phyloP scores from a whole-genome alignment of 2,113 vertebrate species.

The Mus pahari region DNA sequence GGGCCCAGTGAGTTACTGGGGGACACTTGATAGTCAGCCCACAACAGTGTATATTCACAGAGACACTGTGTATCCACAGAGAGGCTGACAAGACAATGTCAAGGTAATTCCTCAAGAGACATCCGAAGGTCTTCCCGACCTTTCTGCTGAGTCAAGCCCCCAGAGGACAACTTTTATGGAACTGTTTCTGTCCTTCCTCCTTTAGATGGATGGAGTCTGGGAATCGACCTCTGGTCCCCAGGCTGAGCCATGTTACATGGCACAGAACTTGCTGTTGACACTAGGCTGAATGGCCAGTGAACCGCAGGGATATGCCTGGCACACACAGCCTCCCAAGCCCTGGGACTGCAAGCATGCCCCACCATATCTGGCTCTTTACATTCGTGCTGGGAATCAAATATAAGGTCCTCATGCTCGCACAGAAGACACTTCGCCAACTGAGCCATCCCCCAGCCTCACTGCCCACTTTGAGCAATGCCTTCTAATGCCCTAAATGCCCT shows the following conservation, averaged over 20 bases:
- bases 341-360: fast-evolving
- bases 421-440: neutral
- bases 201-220: neutral
- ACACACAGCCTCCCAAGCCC: neutral
- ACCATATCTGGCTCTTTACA: neutral
- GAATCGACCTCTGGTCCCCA: neutral
- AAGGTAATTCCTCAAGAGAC: neutral
- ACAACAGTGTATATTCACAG: neutral
- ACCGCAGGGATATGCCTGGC: neutral
- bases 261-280: neutral
- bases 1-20: neutral
- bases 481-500: neutral
- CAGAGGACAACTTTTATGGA: neutral
- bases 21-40: neutral
- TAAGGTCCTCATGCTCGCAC: neutral
- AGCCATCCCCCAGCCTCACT: neutral
- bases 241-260: neutral
- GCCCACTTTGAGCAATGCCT: neutral
- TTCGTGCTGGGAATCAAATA: neutral
- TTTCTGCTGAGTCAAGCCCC: neutral
- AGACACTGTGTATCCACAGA: neutral
- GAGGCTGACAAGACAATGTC: neutral
- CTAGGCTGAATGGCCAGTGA: too few species aligned
- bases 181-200: neutral
- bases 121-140: neutral